Evolutionary conservation across 2,113 vertebrate species (phyloP).

Genomic region (Crotalus helleri): DNA sequence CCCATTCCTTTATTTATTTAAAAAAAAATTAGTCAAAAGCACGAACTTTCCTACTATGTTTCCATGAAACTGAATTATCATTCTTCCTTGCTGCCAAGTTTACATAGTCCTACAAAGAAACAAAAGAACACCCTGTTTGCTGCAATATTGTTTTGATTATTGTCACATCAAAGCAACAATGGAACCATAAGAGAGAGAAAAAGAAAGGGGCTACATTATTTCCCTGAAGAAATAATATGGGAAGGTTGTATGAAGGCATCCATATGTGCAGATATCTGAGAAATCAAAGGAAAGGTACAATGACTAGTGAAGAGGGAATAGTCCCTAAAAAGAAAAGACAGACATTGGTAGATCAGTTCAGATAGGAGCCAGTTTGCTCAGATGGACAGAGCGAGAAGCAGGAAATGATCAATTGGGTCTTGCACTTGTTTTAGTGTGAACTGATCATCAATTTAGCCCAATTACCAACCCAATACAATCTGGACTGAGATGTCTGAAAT

Average conservation of each 20-base stretch:
- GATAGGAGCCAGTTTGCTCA: neutral
- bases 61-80: neutral
- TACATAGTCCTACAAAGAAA: neutral
- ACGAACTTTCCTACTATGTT: neutral
- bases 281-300: neutral
- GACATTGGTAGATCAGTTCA: neutral
- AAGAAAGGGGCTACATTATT: neutral
- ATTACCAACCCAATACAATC: neutral
- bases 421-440: neutral
- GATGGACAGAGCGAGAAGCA: neutral
- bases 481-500: neutral
- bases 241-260: neutral
- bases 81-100: neutral
- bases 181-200: neutral
- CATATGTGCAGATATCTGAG: neutral
- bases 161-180: neutral
- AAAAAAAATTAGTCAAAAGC: neutral
- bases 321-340: neutral
- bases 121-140: neutral
- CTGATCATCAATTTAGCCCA: neutral
- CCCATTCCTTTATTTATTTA: neutral
- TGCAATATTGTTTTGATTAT: neutral
- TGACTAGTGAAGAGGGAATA: neutral
- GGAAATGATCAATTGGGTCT: neutral
- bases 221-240: neutral